A percentile compares a stretch with the other conserved stretches of the same genome.
Conservation (phyloP, 2,888 invertebrate species). For the Hirtodrosophila alboralis region DNA sequence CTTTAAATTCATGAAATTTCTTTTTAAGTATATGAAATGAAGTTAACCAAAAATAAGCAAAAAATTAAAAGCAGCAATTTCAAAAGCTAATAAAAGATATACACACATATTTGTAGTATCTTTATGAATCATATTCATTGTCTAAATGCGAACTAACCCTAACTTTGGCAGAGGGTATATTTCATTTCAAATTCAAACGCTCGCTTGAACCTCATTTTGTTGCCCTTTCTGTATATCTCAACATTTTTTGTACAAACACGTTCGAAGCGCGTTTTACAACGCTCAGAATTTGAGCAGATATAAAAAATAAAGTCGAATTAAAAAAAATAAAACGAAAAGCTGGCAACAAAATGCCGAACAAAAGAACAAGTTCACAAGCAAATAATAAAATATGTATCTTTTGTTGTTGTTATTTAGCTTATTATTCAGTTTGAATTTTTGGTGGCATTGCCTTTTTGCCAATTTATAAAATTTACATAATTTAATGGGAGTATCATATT, state of each 20-base stretch:
- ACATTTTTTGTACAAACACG: conserved; percentile 21
- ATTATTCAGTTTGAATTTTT: conserved; percentile 54
- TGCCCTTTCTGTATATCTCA: conserved; percentile 12
- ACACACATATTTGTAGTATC: too few species aligned
- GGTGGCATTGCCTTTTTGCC: conserved; percentile 48
- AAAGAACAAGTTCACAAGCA: conserved; percentile 72
- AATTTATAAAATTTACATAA: conserved; percentile 65
- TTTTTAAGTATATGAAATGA: too few species aligned
- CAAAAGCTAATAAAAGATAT: too few species aligned
- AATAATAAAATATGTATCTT: conserved; percentile 60
- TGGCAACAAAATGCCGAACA: conserved; percentile 48
- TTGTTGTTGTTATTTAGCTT: conserved; percentile 39
- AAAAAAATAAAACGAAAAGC: conserved; percentile 22
- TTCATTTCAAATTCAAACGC: neutral
- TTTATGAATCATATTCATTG: too few species aligned
- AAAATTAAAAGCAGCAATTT: too few species aligned
- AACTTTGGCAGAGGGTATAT: conserved; percentile 14
- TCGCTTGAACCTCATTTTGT: conserved; percentile 8
- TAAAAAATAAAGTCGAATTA: conserved; percentile 7
- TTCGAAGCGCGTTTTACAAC: conserved; percentile 23
- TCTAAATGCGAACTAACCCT: neutral
- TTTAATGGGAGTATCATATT: conserved; percentile 39
- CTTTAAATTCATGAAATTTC: too few species aligned
- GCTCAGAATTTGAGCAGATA: conserved; percentile 15
- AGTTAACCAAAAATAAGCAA: too few species aligned